Evolutionary conservation across 2,797 vertebrate species (phyloP).

Genomic region (Sus cebifrons): DNA sequence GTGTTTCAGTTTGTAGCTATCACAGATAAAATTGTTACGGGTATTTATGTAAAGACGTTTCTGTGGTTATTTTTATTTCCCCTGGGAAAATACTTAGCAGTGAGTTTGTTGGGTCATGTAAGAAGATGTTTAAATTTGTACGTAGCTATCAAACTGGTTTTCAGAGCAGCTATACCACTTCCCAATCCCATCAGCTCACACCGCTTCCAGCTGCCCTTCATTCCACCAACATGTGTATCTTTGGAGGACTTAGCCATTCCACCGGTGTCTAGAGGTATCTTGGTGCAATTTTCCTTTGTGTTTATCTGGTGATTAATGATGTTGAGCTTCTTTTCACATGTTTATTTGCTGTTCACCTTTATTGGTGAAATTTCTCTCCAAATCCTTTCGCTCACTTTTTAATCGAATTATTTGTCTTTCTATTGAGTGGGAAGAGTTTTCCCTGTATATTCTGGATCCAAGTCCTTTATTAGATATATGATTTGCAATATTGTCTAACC

Average conservation of each 20-base stretch:
- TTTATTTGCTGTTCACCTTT: neutral
- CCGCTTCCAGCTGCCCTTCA: neutral
- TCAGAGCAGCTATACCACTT: neutral
- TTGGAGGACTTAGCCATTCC: neutral
- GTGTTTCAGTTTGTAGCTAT: neutral
- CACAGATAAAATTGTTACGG: slow-evolving; percentile 1
- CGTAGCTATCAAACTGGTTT: neutral
- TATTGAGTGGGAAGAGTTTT: neutral
- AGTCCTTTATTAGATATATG: neutral
- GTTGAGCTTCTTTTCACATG: neutral
- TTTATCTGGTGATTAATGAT: neutral
- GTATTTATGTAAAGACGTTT: neutral
- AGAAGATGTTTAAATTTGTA: neutral
- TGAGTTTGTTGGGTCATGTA: neutral
- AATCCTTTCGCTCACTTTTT: slow-evolving; percentile 21
- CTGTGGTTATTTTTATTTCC: slow-evolving; percentile 33
- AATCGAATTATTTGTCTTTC: neutral
- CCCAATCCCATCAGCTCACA: neutral
- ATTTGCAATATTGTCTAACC: neutral
- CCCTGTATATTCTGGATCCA: neutral
- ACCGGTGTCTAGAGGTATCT: neutral
- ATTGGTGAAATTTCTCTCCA: neutral
- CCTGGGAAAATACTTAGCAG: neutral
- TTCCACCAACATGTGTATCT: neutral
- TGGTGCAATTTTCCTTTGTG: neutral